These are phyloP conservation scores for Psittacula echo DNA, from an alignment of 2,797 vertebrate species.

Conservation along the genomic window DNA sequence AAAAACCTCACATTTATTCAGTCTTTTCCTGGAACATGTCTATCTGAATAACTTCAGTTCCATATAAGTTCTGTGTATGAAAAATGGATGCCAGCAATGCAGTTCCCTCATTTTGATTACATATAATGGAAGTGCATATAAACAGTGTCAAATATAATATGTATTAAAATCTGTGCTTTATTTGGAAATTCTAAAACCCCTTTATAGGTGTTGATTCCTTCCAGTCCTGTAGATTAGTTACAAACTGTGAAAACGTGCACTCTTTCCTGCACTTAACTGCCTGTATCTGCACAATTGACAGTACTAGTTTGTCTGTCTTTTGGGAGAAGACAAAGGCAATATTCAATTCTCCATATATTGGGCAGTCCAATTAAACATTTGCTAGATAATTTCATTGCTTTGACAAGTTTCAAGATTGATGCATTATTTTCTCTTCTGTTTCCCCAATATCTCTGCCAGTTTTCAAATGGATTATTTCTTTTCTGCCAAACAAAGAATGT, in stretches of 20 bases:
- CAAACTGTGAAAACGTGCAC: not conserved
- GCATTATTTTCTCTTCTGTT: conserved; percentile 33
- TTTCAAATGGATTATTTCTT: conserved; percentile 24
- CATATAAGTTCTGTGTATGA: not conserved
- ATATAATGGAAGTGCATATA: not conserved
- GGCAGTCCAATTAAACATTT: conserved; percentile 19
- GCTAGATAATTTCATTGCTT: conserved; percentile 37
- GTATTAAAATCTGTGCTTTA: not conserved
- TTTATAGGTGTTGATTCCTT: not conserved
- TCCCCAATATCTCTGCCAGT: not conserved
- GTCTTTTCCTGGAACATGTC: not conserved
- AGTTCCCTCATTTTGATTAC: not conserved
- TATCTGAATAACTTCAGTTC: not conserved
- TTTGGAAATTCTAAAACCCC: not conserved
- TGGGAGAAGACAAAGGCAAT: not conserved
- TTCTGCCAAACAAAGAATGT: conserved; percentile 1
- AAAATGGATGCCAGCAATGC: not conserved
- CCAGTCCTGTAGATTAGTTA: not conserved
- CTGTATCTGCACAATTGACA: not conserved
- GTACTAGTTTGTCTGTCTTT: not conserved
- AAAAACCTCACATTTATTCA: not conserved
- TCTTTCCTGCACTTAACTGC: not conserved
- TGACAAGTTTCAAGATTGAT: conserved; percentile 31
- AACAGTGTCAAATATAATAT: not conserved
- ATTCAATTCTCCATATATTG: not conserved